phyloP scores from a whole-genome alignment of 2,113 vertebrate genomes.

The Gnathonemus echidnorhynchus region DNA sequence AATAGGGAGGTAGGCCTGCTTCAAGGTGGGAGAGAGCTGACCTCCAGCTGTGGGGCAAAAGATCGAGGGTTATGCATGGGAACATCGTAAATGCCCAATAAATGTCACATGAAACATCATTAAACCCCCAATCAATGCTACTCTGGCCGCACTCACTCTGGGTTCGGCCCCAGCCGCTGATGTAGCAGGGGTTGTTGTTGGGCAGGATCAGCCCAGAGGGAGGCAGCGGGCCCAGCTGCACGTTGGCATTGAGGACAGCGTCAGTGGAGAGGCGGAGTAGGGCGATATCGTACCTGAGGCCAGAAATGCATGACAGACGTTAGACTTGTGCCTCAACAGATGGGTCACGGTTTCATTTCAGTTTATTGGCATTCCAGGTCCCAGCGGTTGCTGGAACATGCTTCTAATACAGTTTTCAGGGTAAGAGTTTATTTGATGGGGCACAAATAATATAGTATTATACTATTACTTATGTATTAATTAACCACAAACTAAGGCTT shows the following conservation, averaged over 20 bases:
- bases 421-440: no score
- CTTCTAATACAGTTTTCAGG: background rate
- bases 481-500: no score
- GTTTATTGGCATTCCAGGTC: background rate
- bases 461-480: no score
- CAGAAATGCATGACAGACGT: background rate
- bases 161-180: conserved; percentile 81
- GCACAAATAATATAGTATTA: no score
- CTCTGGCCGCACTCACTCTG: conserved; percentile 57
- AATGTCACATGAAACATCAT: background rate
- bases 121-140: background rate
- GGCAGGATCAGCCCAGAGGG: conserved; percentile 59
- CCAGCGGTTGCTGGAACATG: background rate
- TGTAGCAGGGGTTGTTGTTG: conserved; percentile 71
- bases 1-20: conserved; percentile 72
- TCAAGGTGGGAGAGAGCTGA: conserved; percentile 66
- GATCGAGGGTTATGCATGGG: background rate
- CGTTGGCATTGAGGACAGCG: conserved; percentile 62
- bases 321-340: background rate
- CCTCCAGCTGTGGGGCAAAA: conserved; percentile 61
- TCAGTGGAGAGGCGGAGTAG: conserved; percentile 64
- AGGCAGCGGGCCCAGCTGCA: conserved; percentile 70
- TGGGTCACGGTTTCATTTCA: background rate
- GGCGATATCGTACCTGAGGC: conserved; percentile 75
- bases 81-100: background rate